Base-by-base conservation (phyloP, 1,140 invertebrate genomes). In the Drosophila novamexicana region DNA sequence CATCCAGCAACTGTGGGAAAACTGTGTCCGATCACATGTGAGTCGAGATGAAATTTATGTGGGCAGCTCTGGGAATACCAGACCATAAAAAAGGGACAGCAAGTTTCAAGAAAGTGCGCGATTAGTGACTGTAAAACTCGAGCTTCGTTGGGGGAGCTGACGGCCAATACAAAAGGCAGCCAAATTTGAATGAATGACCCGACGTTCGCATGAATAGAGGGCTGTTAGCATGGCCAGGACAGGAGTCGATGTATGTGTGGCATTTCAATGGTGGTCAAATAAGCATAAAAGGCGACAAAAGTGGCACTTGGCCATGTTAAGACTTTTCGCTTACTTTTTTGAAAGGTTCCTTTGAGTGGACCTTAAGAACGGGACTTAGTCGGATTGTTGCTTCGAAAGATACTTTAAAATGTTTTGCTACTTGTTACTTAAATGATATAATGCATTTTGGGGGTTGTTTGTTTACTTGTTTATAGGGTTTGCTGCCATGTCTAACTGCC, bases 241-340 rank as follows among this genome's bases (percentile, higher is more conserved):
- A 3, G 37, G 45, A 6, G 45, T 16, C 16, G 9, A 7, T 76
- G 67, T 68, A 52, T 59, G 65, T 65, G 49, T 62, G 63, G 56
- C 37, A 36, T 57, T 50, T 75, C 58, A 73, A 73, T 77, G 81
- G 73, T 77, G 81, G 73, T 85, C 81, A 81, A 85, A 83, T 75
- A 81, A 84, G 67, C 83, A 89, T 88, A 88, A 88, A 88, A 89
- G 83, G 84, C 84, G 84, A 89, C 84, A 78, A 88, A 88, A 88
- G 84, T 88, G 84, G 63, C 84, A 88, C 84, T 89, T 88, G 71
- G 69, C 32, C 54, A 66, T 36, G 47, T 6, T 39, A 73, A 70
- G 58, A 63, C 54, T 56, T 75, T 14, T 29, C 18, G 58, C 67
- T 45, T 37, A 42, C 58, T 40, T 40, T 72, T 29, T 29, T 16